Evolutionary conservation across 2,888 invertebrate species (phyloP).

Genomic region (Scaptomyza polygonia): DNA sequence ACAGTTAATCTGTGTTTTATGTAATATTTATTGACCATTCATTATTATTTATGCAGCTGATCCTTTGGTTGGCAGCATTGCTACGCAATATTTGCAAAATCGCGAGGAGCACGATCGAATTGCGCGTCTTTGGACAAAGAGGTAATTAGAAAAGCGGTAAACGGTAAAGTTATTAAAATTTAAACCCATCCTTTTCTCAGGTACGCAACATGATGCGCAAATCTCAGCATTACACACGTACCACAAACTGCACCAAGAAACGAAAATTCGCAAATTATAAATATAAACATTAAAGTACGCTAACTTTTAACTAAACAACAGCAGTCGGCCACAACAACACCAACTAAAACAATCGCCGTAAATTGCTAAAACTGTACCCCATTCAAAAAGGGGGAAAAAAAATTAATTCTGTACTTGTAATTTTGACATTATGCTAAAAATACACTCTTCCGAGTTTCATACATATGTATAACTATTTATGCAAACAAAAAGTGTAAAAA

Average conservation of each 20-base stretch:
- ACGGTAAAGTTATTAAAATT: not conserved
- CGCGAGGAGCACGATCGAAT: slow-evolving; percentile 98
- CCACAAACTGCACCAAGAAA: slow-evolving; percentile 78
- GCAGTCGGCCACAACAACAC: slow-evolving; percentile 26
- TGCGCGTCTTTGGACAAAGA: slow-evolving; percentile 99
- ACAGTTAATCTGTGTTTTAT: too few species aligned
- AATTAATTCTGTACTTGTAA: slow-evolving; percentile 27
- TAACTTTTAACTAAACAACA: slow-evolving; percentile 75
- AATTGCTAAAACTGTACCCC: slow-evolving; percentile 23
- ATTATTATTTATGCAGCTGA: slow-evolving; percentile 89
- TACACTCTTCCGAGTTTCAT: slow-evolving; percentile 17
- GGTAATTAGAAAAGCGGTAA: slow-evolving; percentile 86
- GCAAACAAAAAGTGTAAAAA: slow-evolving; percentile 24
- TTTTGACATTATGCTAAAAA: slow-evolving; percentile 18
- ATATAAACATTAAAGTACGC: slow-evolving; percentile 75
- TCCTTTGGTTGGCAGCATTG: slow-evolving; percentile 98
- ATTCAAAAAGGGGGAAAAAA: slow-evolving; percentile 6
- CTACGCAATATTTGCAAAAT: slow-evolving; percentile 98
- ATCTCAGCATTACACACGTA: slow-evolving; percentile 67
- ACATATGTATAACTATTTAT: slow-evolving; percentile 26
- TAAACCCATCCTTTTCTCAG: slow-evolving; percentile 48
- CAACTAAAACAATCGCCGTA: slow-evolving; percentile 22
- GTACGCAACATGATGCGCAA: slow-evolving; percentile 84
- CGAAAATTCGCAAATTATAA: slow-evolving; percentile 76
- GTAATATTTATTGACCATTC: not conserved